Base-by-base conservation (phyloP, 2,888 invertebrate genomes). In the Eupithecia centaureata region DNA sequence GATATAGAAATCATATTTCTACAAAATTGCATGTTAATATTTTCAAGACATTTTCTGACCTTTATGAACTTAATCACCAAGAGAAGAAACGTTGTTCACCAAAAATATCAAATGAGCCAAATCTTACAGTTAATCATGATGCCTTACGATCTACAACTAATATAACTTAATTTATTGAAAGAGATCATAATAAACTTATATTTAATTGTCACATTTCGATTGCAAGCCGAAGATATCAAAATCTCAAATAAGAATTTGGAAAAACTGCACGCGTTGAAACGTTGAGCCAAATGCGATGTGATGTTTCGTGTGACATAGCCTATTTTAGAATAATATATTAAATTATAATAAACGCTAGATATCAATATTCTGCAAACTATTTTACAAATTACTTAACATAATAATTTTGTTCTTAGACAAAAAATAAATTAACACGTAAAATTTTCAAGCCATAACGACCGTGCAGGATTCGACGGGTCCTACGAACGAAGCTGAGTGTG, bases 101-200 rank as follows among this genome's bases (percentile, higher is more conserved):
- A 70, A 71, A 78, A 64, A 75, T 80, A 81, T 64, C 73, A 67
- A 69, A 54, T 66, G 66, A 73, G 72, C 74, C 70, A 68, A 72
- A 71, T 67, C 71, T 62, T 68, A 73, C 54, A 47, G 58, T 68
- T 63, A 75, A 71, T 70, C 69, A 72, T 73, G 52, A 70, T 69
- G 72, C 62, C 68, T 64, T 71, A 72, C 47, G 57, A 63, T 62
- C 69, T 76, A 81, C 72, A 86, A 86, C 81, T 89, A 89, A 84
- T 86, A 86, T 87, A 86, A 86, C 86, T 86, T 86, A 91, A 87
- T 86, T 87, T 90, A 83, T 83, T 87, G 90, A 91, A 92, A 91
- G 93, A 93, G 93, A 93, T 93, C 93, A 93, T 92, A 91, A 91
- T 89, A 88, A 86, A 89, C 92, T 92, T 93, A 93, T 78, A 90